Evolutionary conservation across 2,797 vertebrate species (phyloP).

Genomic region (Oreochromis mossambicus): DNA sequence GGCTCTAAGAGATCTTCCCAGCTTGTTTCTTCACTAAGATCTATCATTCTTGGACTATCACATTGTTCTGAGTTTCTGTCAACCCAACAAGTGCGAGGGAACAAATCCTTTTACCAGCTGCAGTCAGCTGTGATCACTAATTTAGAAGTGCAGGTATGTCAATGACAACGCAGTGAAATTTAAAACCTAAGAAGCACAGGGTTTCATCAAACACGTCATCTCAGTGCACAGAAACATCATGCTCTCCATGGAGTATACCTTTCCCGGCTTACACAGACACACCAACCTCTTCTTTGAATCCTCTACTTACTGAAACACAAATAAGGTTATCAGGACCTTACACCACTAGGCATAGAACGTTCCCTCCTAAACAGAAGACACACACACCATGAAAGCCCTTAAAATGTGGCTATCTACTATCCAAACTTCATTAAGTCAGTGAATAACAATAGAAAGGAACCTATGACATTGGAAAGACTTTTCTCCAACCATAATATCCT

Average conservation of each 20-base stretch:
- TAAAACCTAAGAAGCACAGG: background rate
- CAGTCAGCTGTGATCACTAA: background rate
- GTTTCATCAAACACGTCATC: background rate
- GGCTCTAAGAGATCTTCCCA: background rate
- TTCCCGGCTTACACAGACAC: too few species aligned
- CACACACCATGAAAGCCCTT: background rate
- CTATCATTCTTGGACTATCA: background rate
- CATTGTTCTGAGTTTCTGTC: background rate
- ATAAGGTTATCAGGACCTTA: too few species aligned
- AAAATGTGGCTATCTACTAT: background rate
- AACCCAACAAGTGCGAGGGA: background rate
- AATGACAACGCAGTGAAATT: background rate
- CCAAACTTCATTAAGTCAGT: background rate
- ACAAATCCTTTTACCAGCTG: background rate
- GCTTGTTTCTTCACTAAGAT: background rate
- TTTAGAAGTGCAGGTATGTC: background rate
- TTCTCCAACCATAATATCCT: background rate
- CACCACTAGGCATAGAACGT: too few species aligned
- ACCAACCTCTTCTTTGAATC: too few species aligned
- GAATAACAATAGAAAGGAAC: background rate
- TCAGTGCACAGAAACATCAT: background rate
- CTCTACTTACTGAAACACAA: too few species aligned
- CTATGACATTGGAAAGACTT: background rate
- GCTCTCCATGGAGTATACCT: background rate
- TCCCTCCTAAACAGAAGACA: too few species aligned